Evolutionary conservation across 2,113 vertebrate genomes (phyloP).

Genomic region (Calyptommatus sinebrachiatus): DNA sequence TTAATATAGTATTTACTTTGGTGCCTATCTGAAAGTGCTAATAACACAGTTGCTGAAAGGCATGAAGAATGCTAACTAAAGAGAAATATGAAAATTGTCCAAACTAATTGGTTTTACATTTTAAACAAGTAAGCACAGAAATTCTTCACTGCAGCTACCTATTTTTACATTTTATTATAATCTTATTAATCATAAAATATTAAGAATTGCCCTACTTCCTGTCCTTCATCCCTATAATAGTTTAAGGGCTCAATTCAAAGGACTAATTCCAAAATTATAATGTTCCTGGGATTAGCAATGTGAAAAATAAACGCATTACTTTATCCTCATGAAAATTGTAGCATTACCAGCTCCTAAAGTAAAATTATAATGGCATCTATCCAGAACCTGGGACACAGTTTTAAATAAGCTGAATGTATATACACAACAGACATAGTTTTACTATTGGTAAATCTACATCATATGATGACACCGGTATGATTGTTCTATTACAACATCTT

Average conservation of each 20-base stretch:
- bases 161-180: slow-evolving; percentile 18
- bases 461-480: no score
- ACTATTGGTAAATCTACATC: no score
- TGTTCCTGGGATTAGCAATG: not conserved
- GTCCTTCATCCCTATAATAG: slow-evolving; percentile 3
- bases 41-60: slow-evolving; percentile 27
- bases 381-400: not conserved
- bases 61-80: slow-evolving; percentile 27
- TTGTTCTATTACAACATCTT: no score
- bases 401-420: no score
- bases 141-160: slow-evolving; percentile 1
- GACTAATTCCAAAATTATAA: not conserved
- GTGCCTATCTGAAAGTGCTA: slow-evolving; percentile 9
- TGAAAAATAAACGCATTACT: not conserved
- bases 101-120: slow-evolving; percentile 33
- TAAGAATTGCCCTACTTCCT: slow-evolving; percentile 14
- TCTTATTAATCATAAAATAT: slow-evolving; percentile 2
- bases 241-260: not conserved
- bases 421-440: no score
- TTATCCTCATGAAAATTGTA: not conserved
- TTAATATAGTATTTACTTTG: slow-evolving; percentile 26
- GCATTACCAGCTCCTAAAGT: not conserved
- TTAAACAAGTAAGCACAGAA: slow-evolving; percentile 14
- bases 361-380: not conserved
- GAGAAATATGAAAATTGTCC: slow-evolving; percentile 16